These are phyloP conservation scores for Anneissia japonica DNA, from an alignment of 35 echinoderm and acorn worm genomes.

Conservation along the genomic window DNA sequence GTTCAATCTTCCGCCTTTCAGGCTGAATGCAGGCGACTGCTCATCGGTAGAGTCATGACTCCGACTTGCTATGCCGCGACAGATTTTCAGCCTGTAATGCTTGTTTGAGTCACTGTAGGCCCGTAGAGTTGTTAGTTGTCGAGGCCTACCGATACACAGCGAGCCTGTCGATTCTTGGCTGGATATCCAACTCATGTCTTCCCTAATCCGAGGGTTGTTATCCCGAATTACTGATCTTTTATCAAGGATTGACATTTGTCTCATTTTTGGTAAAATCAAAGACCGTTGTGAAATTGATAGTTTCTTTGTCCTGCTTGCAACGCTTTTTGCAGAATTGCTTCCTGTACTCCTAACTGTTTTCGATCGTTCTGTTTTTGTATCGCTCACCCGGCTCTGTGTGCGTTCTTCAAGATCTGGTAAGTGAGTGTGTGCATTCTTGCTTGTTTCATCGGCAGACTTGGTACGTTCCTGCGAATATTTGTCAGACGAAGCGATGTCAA, in stretches of 20 bases:
- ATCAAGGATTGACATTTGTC: background rate
- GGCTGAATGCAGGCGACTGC: background rate
- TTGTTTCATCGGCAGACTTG: background rate
- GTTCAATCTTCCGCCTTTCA: background rate
- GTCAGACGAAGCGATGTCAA: background rate
- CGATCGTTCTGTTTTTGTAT: background rate
- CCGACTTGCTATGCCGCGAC: background rate
- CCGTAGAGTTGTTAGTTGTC: background rate
- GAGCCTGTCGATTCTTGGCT: background rate
- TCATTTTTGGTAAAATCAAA: background rate
- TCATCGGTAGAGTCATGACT: background rate
- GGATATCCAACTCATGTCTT: background rate
- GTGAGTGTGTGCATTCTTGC: background rate
- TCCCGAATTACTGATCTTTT: background rate
- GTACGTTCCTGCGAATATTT: background rate
- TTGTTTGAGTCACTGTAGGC: background rate
- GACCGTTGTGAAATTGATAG: background rate
- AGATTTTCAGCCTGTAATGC: background rate
- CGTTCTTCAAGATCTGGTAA: background rate
- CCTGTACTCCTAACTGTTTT: background rate
- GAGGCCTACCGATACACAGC: background rate
- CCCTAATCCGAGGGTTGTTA: background rate
- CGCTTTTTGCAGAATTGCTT: background rate
- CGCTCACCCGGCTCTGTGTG: background rate
- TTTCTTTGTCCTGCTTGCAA: background rate